A percentile compares a stretch with the other conserved stretches of the same genome.
Evolutionary conservation across 37 sponge, comb jelly and placozoan genomes (phyloP).

Genomic region (Spongia lamella): DNA sequence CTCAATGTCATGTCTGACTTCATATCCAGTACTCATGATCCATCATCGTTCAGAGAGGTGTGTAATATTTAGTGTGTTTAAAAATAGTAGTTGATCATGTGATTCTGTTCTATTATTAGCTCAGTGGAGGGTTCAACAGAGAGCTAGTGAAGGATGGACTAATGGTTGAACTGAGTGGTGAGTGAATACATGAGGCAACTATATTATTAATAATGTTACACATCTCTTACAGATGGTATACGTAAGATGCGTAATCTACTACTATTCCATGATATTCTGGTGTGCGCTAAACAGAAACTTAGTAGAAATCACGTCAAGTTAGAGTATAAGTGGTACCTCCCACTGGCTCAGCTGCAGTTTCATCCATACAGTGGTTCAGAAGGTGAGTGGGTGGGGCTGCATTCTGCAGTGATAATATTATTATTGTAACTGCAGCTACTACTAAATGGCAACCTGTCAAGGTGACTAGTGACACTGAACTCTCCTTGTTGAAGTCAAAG

Average conservation of each 20-base stretch:
- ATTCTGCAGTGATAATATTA: not conserved
- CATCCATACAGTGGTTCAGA: constrained; percentile 32
- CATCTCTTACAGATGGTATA: constrained; percentile 33
- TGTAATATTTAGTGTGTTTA: constrained; percentile 10
- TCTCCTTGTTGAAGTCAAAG: constrained; percentile 63
- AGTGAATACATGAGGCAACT: constrained; percentile 6
- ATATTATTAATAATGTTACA: not conserved
- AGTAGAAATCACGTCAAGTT: constrained; percentile 60
- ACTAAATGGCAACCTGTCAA: constrained; percentile 50
- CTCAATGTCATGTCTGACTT: constrained; percentile 79
- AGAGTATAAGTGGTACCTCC: constrained; percentile 85
- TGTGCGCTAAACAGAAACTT: constrained; percentile 79
- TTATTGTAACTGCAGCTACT: not conserved
- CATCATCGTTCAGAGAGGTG: constrained; percentile 70
- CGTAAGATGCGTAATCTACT: constrained; percentile 74
- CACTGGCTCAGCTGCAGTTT: constrained; percentile 66
- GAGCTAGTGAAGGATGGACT: constrained; percentile 76
- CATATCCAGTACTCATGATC: constrained; percentile 86
- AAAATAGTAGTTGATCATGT: not conserved
- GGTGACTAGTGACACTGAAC: constrained; percentile 72
- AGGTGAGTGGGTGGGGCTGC: not conserved
- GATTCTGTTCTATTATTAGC: constrained; percentile 6
- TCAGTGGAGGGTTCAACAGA: constrained; percentile 74
- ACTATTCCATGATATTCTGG: constrained; percentile 80
- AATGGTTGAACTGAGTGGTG: constrained; percentile 71